Percentiles rank a stretch among this genome's conserved stretches.
phyloP scores from a whole-genome alignment of 2,113 vertebrate species.

The Cavia aperea region DNA sequence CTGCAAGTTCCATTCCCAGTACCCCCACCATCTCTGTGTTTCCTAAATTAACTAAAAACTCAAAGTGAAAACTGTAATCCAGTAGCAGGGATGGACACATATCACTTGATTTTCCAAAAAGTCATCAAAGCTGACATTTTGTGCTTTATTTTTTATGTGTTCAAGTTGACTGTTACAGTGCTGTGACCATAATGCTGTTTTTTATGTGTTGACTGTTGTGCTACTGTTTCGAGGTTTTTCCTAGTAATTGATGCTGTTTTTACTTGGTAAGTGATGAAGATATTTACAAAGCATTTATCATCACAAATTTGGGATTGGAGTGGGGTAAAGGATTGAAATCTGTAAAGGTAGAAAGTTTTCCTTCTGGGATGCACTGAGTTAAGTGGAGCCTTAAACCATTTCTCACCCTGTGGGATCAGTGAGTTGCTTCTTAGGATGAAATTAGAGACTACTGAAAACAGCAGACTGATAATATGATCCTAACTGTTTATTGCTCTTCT shows the following conservation, averaged over 20 bases:
- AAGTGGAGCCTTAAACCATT: slow-evolving; percentile 8
- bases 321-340: background rate
- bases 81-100: background rate
- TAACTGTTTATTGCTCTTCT: slow-evolving; percentile 17
- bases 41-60: slow-evolving; percentile 22
- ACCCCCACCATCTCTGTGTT: background rate
- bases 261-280: background rate
- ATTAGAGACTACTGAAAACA: slow-evolving; percentile 1
- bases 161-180: background rate
- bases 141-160: background rate
- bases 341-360: slow-evolving; percentile 21
- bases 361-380: background rate
- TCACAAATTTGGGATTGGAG: background rate
- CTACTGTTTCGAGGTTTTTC: slow-evolving; percentile 29
- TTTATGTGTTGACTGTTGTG: background rate
- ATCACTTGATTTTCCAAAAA: background rate
- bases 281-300: background rate
- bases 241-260: slow-evolving; percentile 29
- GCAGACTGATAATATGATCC: background rate
- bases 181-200: background rate
- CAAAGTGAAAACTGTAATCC: slow-evolving; percentile 6
- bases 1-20: too few species aligned
- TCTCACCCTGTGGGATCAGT: background rate
- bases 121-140: background rate
- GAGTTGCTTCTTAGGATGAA: background rate